phyloP scores from a whole-genome alignment of 2,797 vertebrate species.

The Lepidocolaptes lacrymiger region DNA sequence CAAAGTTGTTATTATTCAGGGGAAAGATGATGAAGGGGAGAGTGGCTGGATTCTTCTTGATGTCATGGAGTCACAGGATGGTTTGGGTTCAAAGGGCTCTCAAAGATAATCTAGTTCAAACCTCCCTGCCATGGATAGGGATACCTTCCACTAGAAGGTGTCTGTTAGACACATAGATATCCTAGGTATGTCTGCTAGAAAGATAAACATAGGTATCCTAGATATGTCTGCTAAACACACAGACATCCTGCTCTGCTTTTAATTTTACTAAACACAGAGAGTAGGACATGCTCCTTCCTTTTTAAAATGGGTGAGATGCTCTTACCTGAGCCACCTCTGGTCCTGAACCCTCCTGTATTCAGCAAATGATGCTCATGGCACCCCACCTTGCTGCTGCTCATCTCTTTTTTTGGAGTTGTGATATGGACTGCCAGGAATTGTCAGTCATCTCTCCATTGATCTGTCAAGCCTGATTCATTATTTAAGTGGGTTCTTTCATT shows the following conservation, averaged over 20 bases:
- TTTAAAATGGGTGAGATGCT: background rate
- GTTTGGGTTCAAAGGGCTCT: background rate
- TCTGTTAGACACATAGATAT: background rate
- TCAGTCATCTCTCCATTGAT: background rate
- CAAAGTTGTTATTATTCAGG: background rate
- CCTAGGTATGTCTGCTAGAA: background rate
- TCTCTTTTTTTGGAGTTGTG: background rate
- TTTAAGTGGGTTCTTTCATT: conserved; percentile 1
- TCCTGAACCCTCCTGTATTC: background rate
- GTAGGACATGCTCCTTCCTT: conserved; percentile 14
- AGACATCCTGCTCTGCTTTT: conserved; percentile 10
- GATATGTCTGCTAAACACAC: background rate
- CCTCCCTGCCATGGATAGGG: background rate
- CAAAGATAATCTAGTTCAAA: background rate
- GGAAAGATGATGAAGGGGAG: background rate
- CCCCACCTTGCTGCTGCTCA: background rate
- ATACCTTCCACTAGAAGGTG: background rate
- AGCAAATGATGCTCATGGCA: background rate
- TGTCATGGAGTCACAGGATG: background rate
- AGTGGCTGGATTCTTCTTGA: background rate
- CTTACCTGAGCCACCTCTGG: background rate
- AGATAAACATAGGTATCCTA: no score
- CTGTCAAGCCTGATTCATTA: conserved; percentile 2
- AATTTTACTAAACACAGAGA: conserved; percentile 16
- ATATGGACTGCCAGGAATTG: background rate